These are phyloP conservation scores for Eupleurogrammus muticus DNA, from an alignment of 2,797 vertebrate species.

Conservation along the genomic window DNA sequence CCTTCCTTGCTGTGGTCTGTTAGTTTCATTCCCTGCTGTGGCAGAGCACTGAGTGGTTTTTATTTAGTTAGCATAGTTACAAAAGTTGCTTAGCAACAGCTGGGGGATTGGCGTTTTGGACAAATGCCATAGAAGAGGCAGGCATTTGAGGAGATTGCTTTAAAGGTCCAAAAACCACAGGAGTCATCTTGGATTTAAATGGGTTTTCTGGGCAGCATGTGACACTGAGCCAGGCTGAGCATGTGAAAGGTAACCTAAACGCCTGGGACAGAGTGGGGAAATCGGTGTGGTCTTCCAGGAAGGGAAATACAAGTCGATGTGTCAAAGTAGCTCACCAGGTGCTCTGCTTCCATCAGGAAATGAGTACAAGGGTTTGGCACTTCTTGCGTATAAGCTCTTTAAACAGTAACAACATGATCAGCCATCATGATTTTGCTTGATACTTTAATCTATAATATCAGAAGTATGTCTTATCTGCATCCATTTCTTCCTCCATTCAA, in stretches of 20 bases:
- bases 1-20: not conserved
- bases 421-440: no score
- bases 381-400: no score
- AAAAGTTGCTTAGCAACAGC: constrained; percentile 42
- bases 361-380: no score
- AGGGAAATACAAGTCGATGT: constrained; percentile 44
- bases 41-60: not conserved
- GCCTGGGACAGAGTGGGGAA: constrained; percentile 41
- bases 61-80: constrained; percentile 13
- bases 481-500: no score
- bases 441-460: no score
- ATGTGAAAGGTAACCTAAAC: constrained; percentile 37
- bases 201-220: not conserved
- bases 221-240: constrained; percentile 1
- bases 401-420: no score
- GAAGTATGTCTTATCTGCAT: no score
- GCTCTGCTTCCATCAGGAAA: no score
- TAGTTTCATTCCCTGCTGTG: not conserved
- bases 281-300: constrained; percentile 38
- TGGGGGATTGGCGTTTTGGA: constrained; percentile 10
- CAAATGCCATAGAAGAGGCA: not conserved
- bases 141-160: constrained; percentile 1
- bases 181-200: not conserved
- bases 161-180: not conserved
- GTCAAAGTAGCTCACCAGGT: no score